These are phyloP conservation scores for Acipenser oxyrinchus DNA, from an alignment of 2,797 vertebrate species.

Conservation along the genomic window DNA sequence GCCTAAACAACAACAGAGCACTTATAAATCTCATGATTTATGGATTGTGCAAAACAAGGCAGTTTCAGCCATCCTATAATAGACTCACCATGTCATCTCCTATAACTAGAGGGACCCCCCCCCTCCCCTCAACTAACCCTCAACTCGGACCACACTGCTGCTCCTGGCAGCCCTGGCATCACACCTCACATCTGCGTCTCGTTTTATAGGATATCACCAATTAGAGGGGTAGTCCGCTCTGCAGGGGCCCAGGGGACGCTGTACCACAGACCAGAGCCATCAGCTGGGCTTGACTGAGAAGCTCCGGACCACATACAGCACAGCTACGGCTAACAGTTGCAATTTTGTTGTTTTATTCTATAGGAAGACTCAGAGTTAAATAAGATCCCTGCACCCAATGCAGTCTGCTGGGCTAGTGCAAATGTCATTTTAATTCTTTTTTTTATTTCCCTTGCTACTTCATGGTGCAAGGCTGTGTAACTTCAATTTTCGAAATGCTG, in stretches of 20 bases:
- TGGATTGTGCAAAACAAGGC: too few species aligned
- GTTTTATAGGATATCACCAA: conserved; percentile 43
- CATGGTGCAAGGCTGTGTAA: too few species aligned
- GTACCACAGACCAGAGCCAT: conserved; percentile 17
- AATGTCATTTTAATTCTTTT: too few species aligned
- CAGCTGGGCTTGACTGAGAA: conserved; percentile 15
- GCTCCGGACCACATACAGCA: conserved; percentile 16
- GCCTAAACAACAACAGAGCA: too few species aligned
- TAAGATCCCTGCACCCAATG: too few species aligned
- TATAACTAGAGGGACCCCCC: conserved; percentile 12
- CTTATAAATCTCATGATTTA: too few species aligned
- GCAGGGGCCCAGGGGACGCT: conserved; percentile 14
- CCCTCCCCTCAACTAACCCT: conserved; percentile 31
- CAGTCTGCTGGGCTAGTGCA: too few species aligned
- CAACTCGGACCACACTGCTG: conserved; percentile 18
- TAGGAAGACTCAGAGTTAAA: too few species aligned
- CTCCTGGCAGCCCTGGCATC: conserved; percentile 38
- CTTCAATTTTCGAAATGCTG: background rate
- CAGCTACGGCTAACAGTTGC: conserved; percentile 1
- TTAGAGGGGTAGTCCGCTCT: conserved; percentile 39
- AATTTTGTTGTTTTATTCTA: background rate
- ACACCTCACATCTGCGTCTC: conserved; percentile 45
- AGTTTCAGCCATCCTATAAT: too few species aligned
- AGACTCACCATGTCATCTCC: too few species aligned
- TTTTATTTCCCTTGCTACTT: too few species aligned